Evolutionary conservation across 2,888 invertebrate species (phyloP), one percentile per base, ranked within the genome.

Genomic region (Ganaspis brasiliensis): DNA sequence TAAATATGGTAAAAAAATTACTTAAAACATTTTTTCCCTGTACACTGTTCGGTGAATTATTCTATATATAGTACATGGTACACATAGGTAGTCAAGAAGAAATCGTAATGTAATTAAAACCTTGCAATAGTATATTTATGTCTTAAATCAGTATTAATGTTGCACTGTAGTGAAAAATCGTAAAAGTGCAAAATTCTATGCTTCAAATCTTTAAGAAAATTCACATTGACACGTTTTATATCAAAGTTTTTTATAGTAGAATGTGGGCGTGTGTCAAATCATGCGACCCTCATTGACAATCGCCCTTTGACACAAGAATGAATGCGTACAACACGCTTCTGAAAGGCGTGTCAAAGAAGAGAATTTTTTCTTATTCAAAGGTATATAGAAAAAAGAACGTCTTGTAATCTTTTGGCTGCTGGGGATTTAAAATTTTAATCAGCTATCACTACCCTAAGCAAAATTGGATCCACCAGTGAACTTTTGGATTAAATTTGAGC

Each of bases 211-310:
- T 45, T 67, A 5, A 26, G 26, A 67, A 67, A 19, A 67, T 67
- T 45, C 45, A 67, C 67, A 63, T 63, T 16, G 12, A 63, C 19
- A 40, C 19, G 12, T 40, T 63, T 63, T 40, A 24, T 40, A 6
- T 2, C 40, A 67, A n/a, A 24, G 9, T 49, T 67, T 67, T 74
- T 76, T 76, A 70, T 75, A 78, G 73, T 72, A 72, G 52, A n/a
- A 77, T 78, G 80, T 80, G 77, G 80, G 78, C 78, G 78, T 77
- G 73, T 61, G 56, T 72, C 74, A 74, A 78, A 76, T 79, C 75
- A 74, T 52, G 73, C 63, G 77, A 77, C 79, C 77, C 79, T 77
- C 71, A 16, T 16, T 37, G 56, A 70, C 56, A 74, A 74, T 63
- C 55, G 56, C 67, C 57, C 74, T 67, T 75, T 71, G 63, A 74